Evolutionary conservation across 2,797 vertebrate species (phyloP).

Genomic region (Enteromius radiatus): DNA sequence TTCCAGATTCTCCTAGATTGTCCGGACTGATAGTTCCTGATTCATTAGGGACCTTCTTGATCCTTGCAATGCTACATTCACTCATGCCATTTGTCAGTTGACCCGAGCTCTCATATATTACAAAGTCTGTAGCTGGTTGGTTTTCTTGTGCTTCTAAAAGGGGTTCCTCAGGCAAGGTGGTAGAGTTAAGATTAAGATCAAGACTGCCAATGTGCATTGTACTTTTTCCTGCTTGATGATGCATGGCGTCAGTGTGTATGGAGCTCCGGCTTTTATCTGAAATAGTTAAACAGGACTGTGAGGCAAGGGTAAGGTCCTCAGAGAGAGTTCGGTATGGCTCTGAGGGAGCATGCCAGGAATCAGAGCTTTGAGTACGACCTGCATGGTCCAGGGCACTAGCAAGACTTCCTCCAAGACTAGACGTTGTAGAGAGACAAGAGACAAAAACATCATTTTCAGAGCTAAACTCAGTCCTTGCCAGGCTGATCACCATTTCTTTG

Average conservation of each 20-base stretch:
- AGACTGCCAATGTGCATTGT: conserved; percentile 66
- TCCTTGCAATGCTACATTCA: conserved; percentile 40
- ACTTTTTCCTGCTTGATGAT: conserved; percentile 67
- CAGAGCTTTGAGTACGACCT: conserved; percentile 64
- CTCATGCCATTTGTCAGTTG: conserved; percentile 58
- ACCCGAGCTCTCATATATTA: conserved; percentile 38
- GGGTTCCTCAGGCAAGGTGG: conserved; percentile 67
- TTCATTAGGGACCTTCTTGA: conserved; percentile 41
- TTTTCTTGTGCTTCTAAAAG: conserved; percentile 76
- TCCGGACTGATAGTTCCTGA: conserved; percentile 37
- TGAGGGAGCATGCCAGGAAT: conserved; percentile 74
- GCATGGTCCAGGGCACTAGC: conserved; percentile 68
- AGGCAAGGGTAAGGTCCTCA: conserved; percentile 78
- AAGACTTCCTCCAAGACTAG: conserved; percentile 71
- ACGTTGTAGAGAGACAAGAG: conserved; percentile 76
- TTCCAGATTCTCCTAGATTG: conserved; percentile 55
- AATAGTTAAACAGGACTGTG: conserved; percentile 79
- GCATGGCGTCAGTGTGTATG: conserved; percentile 44
- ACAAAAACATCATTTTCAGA: conserved; percentile 78
- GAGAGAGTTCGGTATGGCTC: conserved; percentile 77
- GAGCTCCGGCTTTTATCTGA: conserved; percentile 74
- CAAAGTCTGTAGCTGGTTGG: conserved; percentile 57
- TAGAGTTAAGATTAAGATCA: conserved; percentile 75
- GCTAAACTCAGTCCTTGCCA: conserved; percentile 68
- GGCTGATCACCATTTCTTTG: conserved; percentile 62